phyloP scores from a whole-genome alignment of 2,888 invertebrate genomes.

The Andrena haemorrhoa region DNA sequence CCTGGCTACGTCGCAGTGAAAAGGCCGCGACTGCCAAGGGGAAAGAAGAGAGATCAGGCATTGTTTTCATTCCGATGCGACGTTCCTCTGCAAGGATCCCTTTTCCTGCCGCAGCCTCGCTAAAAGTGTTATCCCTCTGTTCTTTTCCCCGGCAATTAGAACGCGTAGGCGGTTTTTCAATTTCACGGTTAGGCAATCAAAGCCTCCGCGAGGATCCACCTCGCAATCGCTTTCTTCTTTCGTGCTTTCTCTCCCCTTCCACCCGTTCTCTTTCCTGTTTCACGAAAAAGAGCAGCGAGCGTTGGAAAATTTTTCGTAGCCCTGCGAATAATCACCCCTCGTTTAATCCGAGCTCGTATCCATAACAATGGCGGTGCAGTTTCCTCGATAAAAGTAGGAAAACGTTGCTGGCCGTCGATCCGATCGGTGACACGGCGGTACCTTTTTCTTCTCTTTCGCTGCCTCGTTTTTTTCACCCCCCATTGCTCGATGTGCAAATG shows the following conservation, averaged over 20 bases:
- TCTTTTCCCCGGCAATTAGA: constrained; percentile 29
- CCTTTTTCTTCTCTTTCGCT: constrained; percentile 23
- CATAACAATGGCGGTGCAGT: constrained; percentile 3
- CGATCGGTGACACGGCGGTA: constrained; percentile 42
- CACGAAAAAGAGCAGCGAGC: background rate
- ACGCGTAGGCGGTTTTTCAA: background rate
- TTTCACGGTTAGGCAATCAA: constrained; percentile 13
- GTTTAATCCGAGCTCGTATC: background rate
- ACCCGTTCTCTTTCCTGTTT: background rate
- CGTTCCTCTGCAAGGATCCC: constrained; percentile 35
- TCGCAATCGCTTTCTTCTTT: background rate
- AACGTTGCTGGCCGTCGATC: constrained; percentile 35
- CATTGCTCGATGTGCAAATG: constrained; percentile 60
- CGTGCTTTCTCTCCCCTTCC: too few species aligned
- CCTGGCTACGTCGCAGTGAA: constrained; percentile 2
- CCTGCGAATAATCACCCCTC: constrained; percentile 7
- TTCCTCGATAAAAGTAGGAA: constrained; percentile 26
- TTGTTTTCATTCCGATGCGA: constrained; percentile 61
- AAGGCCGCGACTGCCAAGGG: constrained; percentile 13
- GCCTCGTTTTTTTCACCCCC: background rate
- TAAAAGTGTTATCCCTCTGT: constrained; percentile 22
- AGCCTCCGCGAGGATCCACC: background rate
- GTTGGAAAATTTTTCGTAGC: background rate
- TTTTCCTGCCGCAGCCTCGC: constrained; percentile 19
- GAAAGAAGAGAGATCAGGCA: constrained; percentile 30